Base-by-base conservation (phyloP, 2,888 invertebrate genomes). In the Isoperla grammatica region DNA sequence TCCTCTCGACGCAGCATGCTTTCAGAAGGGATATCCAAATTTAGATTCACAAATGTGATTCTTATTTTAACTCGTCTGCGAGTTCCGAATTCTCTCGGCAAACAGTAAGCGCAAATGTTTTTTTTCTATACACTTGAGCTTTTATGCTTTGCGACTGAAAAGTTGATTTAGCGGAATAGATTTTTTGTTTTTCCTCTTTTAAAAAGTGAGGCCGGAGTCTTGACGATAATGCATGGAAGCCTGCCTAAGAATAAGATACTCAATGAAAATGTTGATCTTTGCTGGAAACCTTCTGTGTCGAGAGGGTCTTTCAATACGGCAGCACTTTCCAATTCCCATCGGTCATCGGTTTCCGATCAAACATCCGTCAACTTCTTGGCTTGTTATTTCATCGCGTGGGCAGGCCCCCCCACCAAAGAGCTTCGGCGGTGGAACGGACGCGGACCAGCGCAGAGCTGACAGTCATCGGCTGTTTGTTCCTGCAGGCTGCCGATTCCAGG, bases 321-420 rank as follows among this genome's bases (percentile, higher is more conserved):
- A 13, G 45, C 37, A 53, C 37, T 53, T 53, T 53, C 53, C 53
- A 53, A 53, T 53, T 53, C 53, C 53, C 53, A 53, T 53, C 53
- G 53, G 53, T 53, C 53, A 53, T 53, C 53, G 53, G 53, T 53
- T 53, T 53, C 53, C 53, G 53, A 53, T 53, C 39, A 53, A 53
- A 53, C 39, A 53, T 53, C 53, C 53, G 53, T 39, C 53, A 39
- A 39, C 53, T 39, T 53, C 20, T 37, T 53, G 53, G 53, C 53
- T 53, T 53, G 53, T 53, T 53, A 39, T 53, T 49, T 49, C 49
- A 23, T 49, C 49, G 29, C 29, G 29, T 29, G 29, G 29, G 5
- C 29, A 6, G 5, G 8, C 29, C 29, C 29, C 29, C 53, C 35
- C 13, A 20, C 37, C 37, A 23, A n/a, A n/a, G n/a, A n/a, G n/a